Conservation (phyloP, 2,797 vertebrate genomes). For the Acanthiza pusilla region DNA sequence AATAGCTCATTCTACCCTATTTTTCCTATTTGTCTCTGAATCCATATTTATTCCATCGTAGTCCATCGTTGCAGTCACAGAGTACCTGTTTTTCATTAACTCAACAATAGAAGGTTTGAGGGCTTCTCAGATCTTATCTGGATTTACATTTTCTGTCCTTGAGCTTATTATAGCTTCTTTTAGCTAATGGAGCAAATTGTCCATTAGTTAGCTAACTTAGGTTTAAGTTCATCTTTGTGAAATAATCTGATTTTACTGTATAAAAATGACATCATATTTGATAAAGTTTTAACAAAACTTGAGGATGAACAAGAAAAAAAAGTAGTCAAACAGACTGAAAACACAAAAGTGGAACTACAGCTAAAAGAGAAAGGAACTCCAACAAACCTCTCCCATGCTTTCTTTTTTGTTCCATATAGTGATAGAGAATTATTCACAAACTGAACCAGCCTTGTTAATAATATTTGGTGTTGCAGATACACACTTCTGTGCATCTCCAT, state of each 20-base stretch:
- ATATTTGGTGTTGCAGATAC: background rate
- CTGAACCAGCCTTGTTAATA: background rate
- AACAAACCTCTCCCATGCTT: fast-evolving
- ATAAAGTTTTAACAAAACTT: background rate
- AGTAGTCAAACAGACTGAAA: background rate
- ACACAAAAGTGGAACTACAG: background rate
- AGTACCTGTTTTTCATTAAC: background rate
- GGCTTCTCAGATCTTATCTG: background rate
- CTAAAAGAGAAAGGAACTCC: background rate
- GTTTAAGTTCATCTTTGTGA: background rate
- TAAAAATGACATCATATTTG: background rate
- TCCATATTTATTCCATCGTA: background rate
- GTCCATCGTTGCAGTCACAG: background rate
- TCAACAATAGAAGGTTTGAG: background rate
- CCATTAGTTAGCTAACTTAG: background rate
- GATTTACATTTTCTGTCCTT: background rate
- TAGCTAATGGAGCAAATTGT: background rate
- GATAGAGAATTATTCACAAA: background rate
- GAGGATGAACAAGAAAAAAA: background rate
- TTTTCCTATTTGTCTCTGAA: background rate
- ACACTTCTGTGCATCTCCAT: background rate
- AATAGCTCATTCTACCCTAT: background rate
- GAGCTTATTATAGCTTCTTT: background rate
- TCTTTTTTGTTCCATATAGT: background rate
- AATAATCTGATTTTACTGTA: background rate